Evolutionary conservation across 2,113 vertebrate genomes (phyloP), one percentile per base, ranked within the genome.

Genomic region (Glaucidium brasilianum): DNA sequence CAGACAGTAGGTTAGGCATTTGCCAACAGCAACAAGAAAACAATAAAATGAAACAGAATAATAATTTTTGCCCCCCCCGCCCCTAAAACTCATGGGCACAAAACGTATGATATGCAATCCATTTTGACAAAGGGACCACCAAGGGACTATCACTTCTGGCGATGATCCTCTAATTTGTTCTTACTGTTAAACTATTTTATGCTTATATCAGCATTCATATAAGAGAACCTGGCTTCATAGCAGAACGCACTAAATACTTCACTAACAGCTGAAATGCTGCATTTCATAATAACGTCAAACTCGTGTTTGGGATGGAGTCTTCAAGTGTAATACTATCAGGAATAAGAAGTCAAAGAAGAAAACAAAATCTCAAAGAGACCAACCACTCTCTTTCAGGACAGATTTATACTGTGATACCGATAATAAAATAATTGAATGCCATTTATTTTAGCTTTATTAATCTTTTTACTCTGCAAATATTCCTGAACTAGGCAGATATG

Each of bases 21-120:
- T 88, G 94, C 93, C 88, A 95, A 92, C 66, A 95, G 92, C 80
- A 92, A 97, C 77, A 82, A 29, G 66, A 94, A 95, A 95, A 95
- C 80, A 96, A 96, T 87, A 88, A 95, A 91, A 96, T 52, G 66
- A 83, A 95, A 95, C 67, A 81, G 76, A 96, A 59, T 72, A 93
- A 88, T 79, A 87, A 53, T 35, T 94, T 90, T 92, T 45, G 62
- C 21, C 26, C 9, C 19, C 14, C 7, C 2, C 30, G 9, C 45
- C 49, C 20, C 35, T 22, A n/a, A 74, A 85, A 49, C 29, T 78
- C 35, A 60, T 34, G 43, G 62, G 74, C 41, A 88, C 80, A 79
- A 94, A 90, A 88, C 10, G 23, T 45, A 76, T 43, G 47, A 74
- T 55, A 85, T 5, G n/a, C 91, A 93, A 95, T 91, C 91, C 62